Evolutionary conservation across 2,888 invertebrate species (phyloP), one percentile per base, ranked within the genome.

Genomic region (Adineta ricciae): DNA sequence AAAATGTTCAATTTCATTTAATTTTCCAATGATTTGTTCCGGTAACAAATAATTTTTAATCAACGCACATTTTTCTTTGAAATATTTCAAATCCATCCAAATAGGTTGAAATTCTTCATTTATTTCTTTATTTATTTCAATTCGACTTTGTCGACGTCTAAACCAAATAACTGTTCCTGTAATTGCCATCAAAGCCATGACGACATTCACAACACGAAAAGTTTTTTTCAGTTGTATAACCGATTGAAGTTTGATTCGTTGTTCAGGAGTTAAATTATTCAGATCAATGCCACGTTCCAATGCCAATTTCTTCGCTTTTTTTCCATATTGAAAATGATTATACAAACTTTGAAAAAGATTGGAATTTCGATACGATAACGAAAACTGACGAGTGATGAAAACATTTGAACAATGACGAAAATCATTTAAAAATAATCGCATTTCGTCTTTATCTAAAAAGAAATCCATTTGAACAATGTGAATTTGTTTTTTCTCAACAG

Each of bases 1-100:
- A 89, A 95, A 92, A 86, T 94, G 93, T 41, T 88, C 87, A 38
- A 89, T 84, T 38, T 87, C 86, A 64, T 88, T 86, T 21, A 89
- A 83, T 83, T 87, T 86, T 84, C 88, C 87, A 14, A 88, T 87
- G 24, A 88, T 87, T 86, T 88, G 87, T 27, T 87, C 87, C 27
- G 88, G 88, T 19, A 89, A 84, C 11, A 87, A 84, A 82, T 87
- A 87, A 24, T 88, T 89, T 84, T 88, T 87, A 5, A 87, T 56
- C 21, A 56, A 38, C 41, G 49, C 46, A 78, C 72, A 84, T 83
- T 85, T 36, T 56, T 85, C 87, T 87, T 84, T 86, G 87, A 88
- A 87, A 78, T 88, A 87, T 86, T 87, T 88, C 46, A 87, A 87
- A 38, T 88, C 87, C 84, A 87, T 87, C 84, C 86, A 86, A 32